Evolutionary conservation across 2,888 invertebrate species (phyloP).

Genomic region (Aphodius granarius): DNA sequence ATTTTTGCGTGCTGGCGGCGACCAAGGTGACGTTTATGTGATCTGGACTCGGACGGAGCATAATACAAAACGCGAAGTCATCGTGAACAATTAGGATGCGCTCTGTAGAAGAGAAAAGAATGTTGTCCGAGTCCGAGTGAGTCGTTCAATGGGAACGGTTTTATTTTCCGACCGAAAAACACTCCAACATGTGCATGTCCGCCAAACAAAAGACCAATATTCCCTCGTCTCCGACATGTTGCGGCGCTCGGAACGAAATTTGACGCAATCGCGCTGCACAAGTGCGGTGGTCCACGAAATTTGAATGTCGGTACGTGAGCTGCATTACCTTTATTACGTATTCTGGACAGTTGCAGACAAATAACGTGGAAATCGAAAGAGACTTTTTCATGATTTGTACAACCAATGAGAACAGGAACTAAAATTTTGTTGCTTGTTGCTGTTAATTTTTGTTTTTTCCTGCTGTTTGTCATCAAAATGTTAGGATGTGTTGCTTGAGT

Average conservation of each 20-base stretch:
- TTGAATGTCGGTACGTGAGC: background rate
- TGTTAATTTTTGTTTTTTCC: too few relatives aligned
- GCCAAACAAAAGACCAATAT: background rate
- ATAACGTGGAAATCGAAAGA: background rate
- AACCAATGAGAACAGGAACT: too few relatives aligned
- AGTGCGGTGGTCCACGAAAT: background rate
- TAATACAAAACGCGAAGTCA: conserved; percentile 8
- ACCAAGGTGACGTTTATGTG: background rate
- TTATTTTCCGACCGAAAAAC: conserved; percentile 16
- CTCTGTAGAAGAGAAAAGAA: conserved; percentile 14
- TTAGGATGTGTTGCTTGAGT: too few relatives aligned
- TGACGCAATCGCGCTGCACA: background rate
- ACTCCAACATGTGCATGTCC: conserved; percentile 11
- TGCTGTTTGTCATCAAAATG: too few relatives aligned
- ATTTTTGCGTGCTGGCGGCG: background rate
- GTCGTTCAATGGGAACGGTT: conserved; percentile 15
- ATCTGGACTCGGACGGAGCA: background rate
- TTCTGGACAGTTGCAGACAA: background rate
- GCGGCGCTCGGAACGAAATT: background rate
- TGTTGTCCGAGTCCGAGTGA: conserved; percentile 10
- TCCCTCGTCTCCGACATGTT: background rate
- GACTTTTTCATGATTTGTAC: background rate
- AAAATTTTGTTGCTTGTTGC: too few relatives aligned
- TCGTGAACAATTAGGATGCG: conserved; percentile 18
- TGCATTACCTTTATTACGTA: background rate